A percentile compares a stretch with the other conserved stretches of the same genome.
phyloP scores from a whole-genome alignment of 2,888 invertebrate genomes.

The Napeogenes inachia region DNA sequence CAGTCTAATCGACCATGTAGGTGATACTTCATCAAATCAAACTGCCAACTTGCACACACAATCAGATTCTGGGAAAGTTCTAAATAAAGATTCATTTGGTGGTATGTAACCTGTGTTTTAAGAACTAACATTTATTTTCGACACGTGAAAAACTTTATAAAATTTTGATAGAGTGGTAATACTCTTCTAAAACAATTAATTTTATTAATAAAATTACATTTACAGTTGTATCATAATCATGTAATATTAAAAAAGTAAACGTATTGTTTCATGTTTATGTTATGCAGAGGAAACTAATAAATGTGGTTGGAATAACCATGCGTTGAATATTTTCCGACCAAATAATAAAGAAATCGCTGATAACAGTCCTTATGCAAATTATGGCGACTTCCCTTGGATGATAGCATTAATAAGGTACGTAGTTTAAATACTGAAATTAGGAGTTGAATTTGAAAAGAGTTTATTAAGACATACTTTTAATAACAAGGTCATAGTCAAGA shows the following conservation, averaged over 20 bases:
- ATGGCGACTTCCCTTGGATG: conserved; percentile 91
- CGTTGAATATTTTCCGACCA: not conserved
- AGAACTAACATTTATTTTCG: too few relatives aligned
- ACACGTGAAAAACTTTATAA: too few relatives aligned
- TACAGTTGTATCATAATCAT: not conserved
- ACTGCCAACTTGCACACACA: not conserved
- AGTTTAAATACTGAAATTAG: too few relatives aligned
- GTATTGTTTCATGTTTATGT: not conserved
- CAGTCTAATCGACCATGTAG: not conserved
- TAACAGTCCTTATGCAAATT: conserved; percentile 68
- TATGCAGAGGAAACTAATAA: not conserved
- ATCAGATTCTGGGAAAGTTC: not conserved
- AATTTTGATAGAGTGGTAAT: too few relatives aligned
- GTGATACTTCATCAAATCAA: not conserved
- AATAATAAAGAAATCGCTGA: not conserved
- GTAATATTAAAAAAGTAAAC: not conserved
- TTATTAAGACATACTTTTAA: too few relatives aligned
- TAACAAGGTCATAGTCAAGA: too few relatives aligned
- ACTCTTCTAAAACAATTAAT: too few relatives aligned
- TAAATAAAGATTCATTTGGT: not conserved
- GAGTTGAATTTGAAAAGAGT: too few relatives aligned
- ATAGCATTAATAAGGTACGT: conserved; percentile 79
- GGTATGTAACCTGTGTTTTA: too few relatives aligned
- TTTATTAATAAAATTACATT: not conserved
- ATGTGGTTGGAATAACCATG: not conserved